Conservation (phyloP, 1,140 invertebrate species). For the Augochlora pura region DNA sequence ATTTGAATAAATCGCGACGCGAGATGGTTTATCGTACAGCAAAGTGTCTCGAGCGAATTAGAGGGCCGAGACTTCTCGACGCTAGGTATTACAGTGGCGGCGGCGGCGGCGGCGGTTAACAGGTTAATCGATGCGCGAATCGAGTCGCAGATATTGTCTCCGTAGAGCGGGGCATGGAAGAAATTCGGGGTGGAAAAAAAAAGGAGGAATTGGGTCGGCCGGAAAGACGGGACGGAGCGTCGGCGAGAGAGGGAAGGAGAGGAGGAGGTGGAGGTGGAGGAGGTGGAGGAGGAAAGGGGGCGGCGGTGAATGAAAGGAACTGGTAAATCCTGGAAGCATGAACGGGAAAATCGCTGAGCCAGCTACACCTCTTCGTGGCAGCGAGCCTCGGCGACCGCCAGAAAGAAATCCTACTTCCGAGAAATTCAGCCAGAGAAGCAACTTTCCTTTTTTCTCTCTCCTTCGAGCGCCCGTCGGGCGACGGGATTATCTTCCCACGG, state of each 20-base stretch:
- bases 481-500: slow-evolving; percentile 50
- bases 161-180: background rate
- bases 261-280: too few relatives aligned
- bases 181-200: slow-evolving; percentile 27
- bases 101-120: background rate
- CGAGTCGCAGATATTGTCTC: slow-evolving; percentile 1
- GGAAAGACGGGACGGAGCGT: background rate
- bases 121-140: background rate
- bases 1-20: too few relatives aligned
- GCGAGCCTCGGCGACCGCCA: slow-evolving; percentile 52
- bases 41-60: too few relatives aligned
- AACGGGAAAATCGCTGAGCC: slow-evolving; percentile 37
- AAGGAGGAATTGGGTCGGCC: slow-evolving; percentile 17
- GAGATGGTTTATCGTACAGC: too few relatives aligned
- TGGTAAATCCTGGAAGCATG: slow-evolving; percentile 37
- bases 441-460: slow-evolving; percentile 56
- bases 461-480: slow-evolving; percentile 1
- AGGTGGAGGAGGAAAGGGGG: too few relatives aligned
- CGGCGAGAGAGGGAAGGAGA: background rate
- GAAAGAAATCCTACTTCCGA: slow-evolving; percentile 67
- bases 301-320: slow-evolving; percentile 37
- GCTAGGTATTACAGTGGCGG: background rate
- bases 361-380: slow-evolving; percentile 28
- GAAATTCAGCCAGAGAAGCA: slow-evolving; percentile 64
- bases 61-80: too few relatives aligned